Conservation (phyloP, 2,797 vertebrate genomes). For the Anisognathus igniventris region DNA sequence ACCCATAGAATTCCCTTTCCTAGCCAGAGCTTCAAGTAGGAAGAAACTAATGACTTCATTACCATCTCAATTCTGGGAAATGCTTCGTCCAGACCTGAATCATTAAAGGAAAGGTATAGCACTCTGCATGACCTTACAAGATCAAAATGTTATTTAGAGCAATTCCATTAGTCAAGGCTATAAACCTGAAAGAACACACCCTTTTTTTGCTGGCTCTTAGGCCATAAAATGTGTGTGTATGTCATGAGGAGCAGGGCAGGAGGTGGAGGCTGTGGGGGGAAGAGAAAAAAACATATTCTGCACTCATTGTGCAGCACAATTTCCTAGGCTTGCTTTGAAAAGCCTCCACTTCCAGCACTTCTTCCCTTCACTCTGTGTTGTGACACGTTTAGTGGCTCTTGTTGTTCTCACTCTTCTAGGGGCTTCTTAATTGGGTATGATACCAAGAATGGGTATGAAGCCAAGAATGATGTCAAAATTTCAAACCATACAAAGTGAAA, state of each 20-base stretch:
- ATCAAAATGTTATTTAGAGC: slow-evolving; percentile 80
- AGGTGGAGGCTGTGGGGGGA: not conserved
- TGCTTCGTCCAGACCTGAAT: slow-evolving; percentile 77
- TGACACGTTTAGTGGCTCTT: slow-evolving; percentile 62
- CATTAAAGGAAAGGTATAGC: slow-evolving; percentile 80
- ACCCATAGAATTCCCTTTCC: slow-evolving; percentile 77
- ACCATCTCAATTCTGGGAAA: slow-evolving; percentile 85
- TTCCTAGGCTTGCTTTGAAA: slow-evolving; percentile 49
- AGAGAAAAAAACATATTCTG: slow-evolving; percentile 28
- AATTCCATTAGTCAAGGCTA: slow-evolving; percentile 75
- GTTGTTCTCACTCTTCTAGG: slow-evolving; percentile 29
- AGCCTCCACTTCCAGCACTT: slow-evolving; percentile 33
- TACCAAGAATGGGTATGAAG: no score
- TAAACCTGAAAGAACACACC: slow-evolving; percentile 72
- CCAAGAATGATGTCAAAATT: slow-evolving; percentile 67
- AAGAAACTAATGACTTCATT: slow-evolving; percentile 86
- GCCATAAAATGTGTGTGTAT: slow-evolving; percentile 46
- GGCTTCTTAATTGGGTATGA: slow-evolving; percentile 63
- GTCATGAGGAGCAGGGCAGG: not conserved
- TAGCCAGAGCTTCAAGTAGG: slow-evolving; percentile 80
- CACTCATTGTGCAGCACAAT: slow-evolving; percentile 13
- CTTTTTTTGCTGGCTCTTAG: slow-evolving; percentile 47
- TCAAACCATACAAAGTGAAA: slow-evolving; percentile 42
- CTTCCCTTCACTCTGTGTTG: slow-evolving; percentile 25
- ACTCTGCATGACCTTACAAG: slow-evolving; percentile 77